Evolutionary conservation across 1,140 invertebrate species (phyloP), one percentile per base, ranked within the genome.

Genomic region (Meloidogyne hapla): DNA sequence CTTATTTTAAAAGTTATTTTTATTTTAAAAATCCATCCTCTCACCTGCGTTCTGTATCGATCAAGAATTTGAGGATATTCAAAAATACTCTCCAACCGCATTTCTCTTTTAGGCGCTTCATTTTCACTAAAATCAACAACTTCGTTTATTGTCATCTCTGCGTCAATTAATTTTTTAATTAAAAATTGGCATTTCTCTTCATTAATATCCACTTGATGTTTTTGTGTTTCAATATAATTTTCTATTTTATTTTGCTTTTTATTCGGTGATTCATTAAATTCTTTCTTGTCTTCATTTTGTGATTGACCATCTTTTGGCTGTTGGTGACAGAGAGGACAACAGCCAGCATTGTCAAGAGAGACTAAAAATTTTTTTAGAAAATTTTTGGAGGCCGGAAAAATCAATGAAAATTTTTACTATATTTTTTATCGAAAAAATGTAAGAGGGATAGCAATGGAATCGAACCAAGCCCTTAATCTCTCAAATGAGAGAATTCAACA

Each of bases 111-210:
- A 38, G 69, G 77, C n/a, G 77, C 65, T 23, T 75, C 72, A 63
- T 81, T 81, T 40, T 81, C 79, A 48, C 72, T 81, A 56, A 81
- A 81, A 38, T 81, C 79, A 5, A 80, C 79, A 38, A 77, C 74
- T 77, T 81, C 69, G 12, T 76, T 72, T 25, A 71, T 63, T 18
- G 21, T 62, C 23, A 63, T 63, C 68, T 81, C 79, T n/a, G 56
- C 21, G n/a, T 73, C 70, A n/a, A 73, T 61, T 64, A 73, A 62
- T 62, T 77, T 62, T 38, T 67, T 64, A 25, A 75, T 67, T 18
- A 75, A 23, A 42, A 72, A 45, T 21, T 77, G 67, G 28, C 61
- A 18, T 42, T 56, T 26, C 18, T 76, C 48, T n/a, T 25, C 74
- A 21, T 63, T 65, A 28, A 67, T 42, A 21, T 76, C 23, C 6